A percentile compares a stretch with the other conserved stretches of the same genome.
phyloP scores from a whole-genome alignment of 2,888 invertebrate species.

The Polylopha cassiicola region DNA sequence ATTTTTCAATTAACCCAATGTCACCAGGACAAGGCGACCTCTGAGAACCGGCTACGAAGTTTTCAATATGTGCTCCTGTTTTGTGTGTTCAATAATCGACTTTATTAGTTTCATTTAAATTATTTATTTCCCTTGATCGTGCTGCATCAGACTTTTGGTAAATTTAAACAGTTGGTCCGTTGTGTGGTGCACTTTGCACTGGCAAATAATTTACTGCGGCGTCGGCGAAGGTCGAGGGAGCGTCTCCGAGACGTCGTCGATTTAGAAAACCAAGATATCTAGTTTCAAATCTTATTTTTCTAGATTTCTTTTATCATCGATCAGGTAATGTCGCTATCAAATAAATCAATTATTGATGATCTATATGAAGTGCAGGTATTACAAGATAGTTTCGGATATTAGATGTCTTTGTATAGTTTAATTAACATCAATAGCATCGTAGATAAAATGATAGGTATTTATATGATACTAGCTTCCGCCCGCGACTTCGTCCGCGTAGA shows the following conservation, averaged over 20 bases:
- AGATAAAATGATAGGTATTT: too few relatives aligned
- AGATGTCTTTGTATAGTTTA: too few relatives aligned
- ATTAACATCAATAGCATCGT: too few relatives aligned
- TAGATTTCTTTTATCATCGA: too few relatives aligned
- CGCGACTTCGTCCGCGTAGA: too few relatives aligned
- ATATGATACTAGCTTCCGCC: too few relatives aligned
- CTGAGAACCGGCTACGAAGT: conserved; percentile 41
- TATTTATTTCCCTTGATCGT: conserved; percentile 31
- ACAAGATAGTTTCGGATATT: too few relatives aligned
- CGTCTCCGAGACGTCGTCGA: conserved; percentile 10
- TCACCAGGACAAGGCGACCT: conserved; percentile 63
- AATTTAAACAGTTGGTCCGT: conserved; percentile 53
- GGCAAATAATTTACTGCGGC: conserved; percentile 3
- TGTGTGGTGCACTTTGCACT: conserved; percentile 22
- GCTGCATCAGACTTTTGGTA: conserved; percentile 35
- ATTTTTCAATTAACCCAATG: conserved; percentile 72
- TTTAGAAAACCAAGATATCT: too few relatives aligned
- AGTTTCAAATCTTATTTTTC: too few relatives aligned
- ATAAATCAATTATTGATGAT: too few relatives aligned
- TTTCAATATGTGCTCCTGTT: conserved; percentile 29
- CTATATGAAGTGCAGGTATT: too few relatives aligned
- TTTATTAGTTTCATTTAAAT: conserved; percentile 37
- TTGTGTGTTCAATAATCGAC: conserved; percentile 35
- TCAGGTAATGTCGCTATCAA: too few relatives aligned
- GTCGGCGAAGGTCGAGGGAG: conserved; percentile 3